These are phyloP conservation scores for Araneus ventricosus DNA, from an alignment of 1,140 invertebrate species.

Conservation along the genomic window DNA sequence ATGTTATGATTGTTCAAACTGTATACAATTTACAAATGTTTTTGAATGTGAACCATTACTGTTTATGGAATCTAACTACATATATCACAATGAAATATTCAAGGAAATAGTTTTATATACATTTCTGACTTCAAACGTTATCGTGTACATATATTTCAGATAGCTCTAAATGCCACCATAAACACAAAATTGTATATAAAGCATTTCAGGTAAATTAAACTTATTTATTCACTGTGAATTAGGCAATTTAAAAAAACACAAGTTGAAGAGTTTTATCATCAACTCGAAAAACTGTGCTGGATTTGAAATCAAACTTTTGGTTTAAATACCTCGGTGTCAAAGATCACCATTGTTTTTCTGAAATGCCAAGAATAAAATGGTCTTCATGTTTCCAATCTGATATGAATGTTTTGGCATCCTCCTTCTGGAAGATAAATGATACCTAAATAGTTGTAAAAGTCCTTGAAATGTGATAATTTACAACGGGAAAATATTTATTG, in stretches of 20 bases:
- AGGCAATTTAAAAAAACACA: not conserved
- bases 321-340: not conserved
- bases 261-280: not conserved
- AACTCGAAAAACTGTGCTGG: not conserved
- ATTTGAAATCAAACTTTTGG: not conserved
- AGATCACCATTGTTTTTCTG: not conserved
- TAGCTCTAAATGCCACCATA: not conserved
- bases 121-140: not conserved
- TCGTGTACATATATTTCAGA: not conserved
- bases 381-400: not conserved
- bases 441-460: not conserved
- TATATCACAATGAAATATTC: constrained; percentile 24
- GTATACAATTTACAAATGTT: not conserved
- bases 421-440: not conserved
- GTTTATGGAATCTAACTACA: not conserved
- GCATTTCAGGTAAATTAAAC: not conserved
- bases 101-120: not conserved
- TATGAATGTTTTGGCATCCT: not conserved
- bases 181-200: not conserved
- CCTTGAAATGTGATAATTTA: not conserved
- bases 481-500: not conserved
- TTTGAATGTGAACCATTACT: not conserved
- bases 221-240: not conserved
- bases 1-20: not conserved
- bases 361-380: not conserved